Evolutionary conservation across 2,888 invertebrate genomes (phyloP).

Genomic region (Argyra leucocephala): DNA sequence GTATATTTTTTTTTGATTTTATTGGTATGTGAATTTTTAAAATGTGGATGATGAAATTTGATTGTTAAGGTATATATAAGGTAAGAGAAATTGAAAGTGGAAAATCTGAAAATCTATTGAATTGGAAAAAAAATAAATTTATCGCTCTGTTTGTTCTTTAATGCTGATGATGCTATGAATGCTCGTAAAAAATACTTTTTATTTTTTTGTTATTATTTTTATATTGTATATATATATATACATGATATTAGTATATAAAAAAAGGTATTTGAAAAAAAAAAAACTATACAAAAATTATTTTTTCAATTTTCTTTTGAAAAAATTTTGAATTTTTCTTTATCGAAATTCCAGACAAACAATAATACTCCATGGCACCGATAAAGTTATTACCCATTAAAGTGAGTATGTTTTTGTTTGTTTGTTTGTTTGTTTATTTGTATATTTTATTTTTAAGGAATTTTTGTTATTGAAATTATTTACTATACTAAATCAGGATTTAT

Average conservation of each 20-base stretch:
- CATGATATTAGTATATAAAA: background rate
- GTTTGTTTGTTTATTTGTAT: background rate
- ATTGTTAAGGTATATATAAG: too few relatives aligned
- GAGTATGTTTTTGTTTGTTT: background rate
- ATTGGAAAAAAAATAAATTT: slow-evolving; percentile 4
- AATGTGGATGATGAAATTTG: too few relatives aligned
- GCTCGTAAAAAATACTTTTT: background rate
- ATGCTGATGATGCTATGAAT: background rate
- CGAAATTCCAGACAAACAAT: background rate
- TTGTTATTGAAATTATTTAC: too few relatives aligned
- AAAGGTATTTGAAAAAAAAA: background rate
- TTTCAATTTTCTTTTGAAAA: background rate
- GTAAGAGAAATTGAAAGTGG: too few relatives aligned
- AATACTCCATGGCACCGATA: background rate
- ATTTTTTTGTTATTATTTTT: too few relatives aligned
- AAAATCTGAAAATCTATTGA: too few relatives aligned
- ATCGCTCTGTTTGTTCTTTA: background rate
- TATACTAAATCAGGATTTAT: too few relatives aligned
- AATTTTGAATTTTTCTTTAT: background rate
- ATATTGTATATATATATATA: background rate
- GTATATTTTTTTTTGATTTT: too few relatives aligned
- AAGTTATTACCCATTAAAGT: background rate
- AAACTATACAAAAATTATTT: background rate
- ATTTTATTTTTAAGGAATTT: too few relatives aligned
- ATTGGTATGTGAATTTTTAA: too few relatives aligned